Percentiles rank a stretch among this genome's conserved stretches.
phyloP scores from a whole-genome alignment of 2,888 invertebrate genomes.

The Idaea biselata region DNA sequence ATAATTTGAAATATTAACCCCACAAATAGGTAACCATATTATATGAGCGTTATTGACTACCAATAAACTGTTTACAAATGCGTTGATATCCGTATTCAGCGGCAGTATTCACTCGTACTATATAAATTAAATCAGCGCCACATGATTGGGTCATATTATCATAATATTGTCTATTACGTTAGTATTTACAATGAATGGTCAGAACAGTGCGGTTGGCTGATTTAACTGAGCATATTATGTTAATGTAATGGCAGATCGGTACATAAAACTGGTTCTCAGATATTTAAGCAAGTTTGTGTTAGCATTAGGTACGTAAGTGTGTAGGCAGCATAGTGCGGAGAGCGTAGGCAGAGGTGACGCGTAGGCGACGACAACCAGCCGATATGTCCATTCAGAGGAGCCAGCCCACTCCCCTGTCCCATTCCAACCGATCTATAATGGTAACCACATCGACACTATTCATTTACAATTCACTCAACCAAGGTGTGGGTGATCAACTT shows the following conservation, averaged over 20 bases:
- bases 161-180: constrained; percentile 36
- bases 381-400: constrained; percentile 68
- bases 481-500: constrained; percentile 32
- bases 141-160: constrained; percentile 41
- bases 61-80: constrained; percentile 20
- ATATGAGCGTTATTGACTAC: neutral
- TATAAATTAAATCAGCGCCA: constrained; percentile 47
- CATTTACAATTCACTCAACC: constrained; percentile 40
- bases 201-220: constrained; percentile 28
- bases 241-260: constrained; percentile 7
- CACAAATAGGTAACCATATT: neutral
- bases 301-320: constrained; percentile 31
- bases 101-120: constrained; percentile 22
- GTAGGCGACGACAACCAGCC: constrained; percentile 53
- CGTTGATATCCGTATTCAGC: constrained; percentile 10
- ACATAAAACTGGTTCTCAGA: constrained; percentile 4
- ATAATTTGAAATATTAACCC: neutral
- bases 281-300: neutral
- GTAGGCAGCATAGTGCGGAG: constrained; percentile 34
- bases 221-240: constrained; percentile 10
- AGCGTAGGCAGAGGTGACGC: constrained; percentile 35
- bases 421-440: constrained; percentile 54
- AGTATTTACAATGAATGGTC: constrained; percentile 36
- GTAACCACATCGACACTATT: constrained; percentile 43
- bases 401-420: constrained; percentile 54